Conservation (phyloP, 2,113 vertebrate species). For the Rafetus swinhoei region DNA sequence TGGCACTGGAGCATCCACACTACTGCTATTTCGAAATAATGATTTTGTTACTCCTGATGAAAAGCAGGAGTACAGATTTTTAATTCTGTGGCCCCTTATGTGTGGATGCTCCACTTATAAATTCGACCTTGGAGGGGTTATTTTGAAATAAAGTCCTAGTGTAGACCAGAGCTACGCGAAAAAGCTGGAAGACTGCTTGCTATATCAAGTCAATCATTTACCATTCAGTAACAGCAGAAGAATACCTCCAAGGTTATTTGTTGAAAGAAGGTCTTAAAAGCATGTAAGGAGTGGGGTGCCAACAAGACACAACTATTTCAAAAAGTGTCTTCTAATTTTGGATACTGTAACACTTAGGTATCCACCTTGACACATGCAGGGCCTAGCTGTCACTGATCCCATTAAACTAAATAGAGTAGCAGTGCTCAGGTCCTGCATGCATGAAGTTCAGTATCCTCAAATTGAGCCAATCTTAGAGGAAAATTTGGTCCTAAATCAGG, state of each 20-base stretch:
- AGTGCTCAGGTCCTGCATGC: neutral
- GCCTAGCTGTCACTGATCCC: neutral
- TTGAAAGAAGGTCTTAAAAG: neutral
- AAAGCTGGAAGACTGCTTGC: neutral
- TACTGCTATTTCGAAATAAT: no score
- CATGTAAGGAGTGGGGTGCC: neutral
- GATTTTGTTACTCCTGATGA: no score
- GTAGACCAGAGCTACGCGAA: neutral
- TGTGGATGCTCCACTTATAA: no score
- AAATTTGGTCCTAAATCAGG: neutral
- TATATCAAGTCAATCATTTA: neutral
- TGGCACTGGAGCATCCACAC: no score
- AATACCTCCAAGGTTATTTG: neutral
- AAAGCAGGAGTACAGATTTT: no score
- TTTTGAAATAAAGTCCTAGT: no score
- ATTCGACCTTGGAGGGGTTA: no score
- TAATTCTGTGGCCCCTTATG: no score
- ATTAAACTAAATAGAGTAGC: neutral
- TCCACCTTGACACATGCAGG: neutral
- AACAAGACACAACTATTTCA: neutral
- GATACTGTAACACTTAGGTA: neutral
- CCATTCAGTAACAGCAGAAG: neutral
- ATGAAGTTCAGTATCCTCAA: neutral
- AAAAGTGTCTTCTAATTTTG: neutral
- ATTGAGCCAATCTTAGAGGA: neutral